Base-by-base conservation (phyloP, 2,797 vertebrate species). In the Synanceia verrucosa region DNA sequence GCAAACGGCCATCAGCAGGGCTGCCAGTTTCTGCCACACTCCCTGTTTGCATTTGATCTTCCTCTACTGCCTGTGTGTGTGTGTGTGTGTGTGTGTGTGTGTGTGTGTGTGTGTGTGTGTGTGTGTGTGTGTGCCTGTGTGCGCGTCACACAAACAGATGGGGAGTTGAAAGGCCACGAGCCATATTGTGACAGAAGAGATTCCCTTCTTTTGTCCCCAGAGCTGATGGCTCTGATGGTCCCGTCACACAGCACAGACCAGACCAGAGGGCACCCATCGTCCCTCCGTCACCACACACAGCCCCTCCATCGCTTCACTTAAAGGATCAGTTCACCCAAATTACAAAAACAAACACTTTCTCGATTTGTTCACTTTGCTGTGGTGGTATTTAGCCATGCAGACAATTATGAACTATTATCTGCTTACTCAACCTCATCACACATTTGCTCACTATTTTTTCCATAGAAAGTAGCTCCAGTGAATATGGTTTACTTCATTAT, bases 151-250 rank as follows among this genome's bases (percentile, higher is more conserved):
- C 89, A 93, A 92, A 92, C 92, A 95, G 94, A 95, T 94, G 94
- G 93, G 88, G 88, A 94, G 94, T 93, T 94, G 91, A 95, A 95
- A 94, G 94, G 94, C 95, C 94, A 94, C 84, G 83, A 92, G 83
- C 90, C 73, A 88, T 90, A 93, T 91, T 94, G 91, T 95, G 93
- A 95, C 93, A 94, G 78, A 92, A 90, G 85, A 95, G 94, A 94
- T 94, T 94, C 89, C 60, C 83, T 90, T 88, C 88, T 90, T 92
- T 93, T 92, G 88, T 92, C 88, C 79, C 74, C 66, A 21, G 70
- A 82, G 85, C 71, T 82, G 83, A 90, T 72, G 79, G 79, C 71
- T 70, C 73, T 50, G 78, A 86, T 77, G 73, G 80, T 43, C 65
- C 75, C 56, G 55, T 79, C 69, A 66, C 84, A 76, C 74, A 79